Evolutionary conservation across 1,140 invertebrate species (phyloP).

Genomic region (Cherax destructor): DNA sequence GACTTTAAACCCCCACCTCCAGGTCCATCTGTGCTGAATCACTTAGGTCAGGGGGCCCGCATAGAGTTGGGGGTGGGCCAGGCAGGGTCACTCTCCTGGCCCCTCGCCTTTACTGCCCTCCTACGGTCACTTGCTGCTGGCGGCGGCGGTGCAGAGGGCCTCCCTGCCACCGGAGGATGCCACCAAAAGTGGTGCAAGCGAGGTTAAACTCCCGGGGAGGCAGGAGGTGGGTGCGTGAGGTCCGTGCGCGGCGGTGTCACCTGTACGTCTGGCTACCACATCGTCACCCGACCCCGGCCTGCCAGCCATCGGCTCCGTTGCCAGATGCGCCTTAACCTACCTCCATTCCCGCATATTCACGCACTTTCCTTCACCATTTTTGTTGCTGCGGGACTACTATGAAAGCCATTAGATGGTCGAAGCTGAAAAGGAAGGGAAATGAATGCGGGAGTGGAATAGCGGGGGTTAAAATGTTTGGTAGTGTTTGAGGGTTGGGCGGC

Average conservation of each 20-base stretch:
- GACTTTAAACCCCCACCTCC: not conserved
- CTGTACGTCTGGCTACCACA: conserved; percentile 59
- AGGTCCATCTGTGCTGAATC: not conserved
- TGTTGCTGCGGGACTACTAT: not conserved
- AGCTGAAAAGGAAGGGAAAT: not conserved
- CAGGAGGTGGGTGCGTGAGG: conserved; percentile 14
- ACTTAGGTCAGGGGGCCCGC: not conserved
- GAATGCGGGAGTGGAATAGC: not conserved
- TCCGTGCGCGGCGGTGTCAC: conserved; percentile 54
- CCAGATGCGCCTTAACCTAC: not conserved
- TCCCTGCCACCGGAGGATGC: not conserved
- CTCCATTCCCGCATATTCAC: not conserved
- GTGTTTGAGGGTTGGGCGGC: not conserved
- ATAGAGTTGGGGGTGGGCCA: not conserved
- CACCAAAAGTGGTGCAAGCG: not conserved
- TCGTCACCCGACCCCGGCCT: conserved; percentile 35
- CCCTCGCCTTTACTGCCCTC: not conserved
- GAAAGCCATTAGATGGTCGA: not conserved
- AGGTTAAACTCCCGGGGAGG: not conserved
- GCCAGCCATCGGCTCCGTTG: not conserved
- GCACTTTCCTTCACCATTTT: not conserved
- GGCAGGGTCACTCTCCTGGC: not conserved
- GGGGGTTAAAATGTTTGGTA: not conserved
- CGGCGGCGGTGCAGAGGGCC: too few species aligned
- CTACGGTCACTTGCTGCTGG: not conserved